Conservation (phyloP, 2,888 invertebrate species). For the Gasteruption jaculator region DNA sequence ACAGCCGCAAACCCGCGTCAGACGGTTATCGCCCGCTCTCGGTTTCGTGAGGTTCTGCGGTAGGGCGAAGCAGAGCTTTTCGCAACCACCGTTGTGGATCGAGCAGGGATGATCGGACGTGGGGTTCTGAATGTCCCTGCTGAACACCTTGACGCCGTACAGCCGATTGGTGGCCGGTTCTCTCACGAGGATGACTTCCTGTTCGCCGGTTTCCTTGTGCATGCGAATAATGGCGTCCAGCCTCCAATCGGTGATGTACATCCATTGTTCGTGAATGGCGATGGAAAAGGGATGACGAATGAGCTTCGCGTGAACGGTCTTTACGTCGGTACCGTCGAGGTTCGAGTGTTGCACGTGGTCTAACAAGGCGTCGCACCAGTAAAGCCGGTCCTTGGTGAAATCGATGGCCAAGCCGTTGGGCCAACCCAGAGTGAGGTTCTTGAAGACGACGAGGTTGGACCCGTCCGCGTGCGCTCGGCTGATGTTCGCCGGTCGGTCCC, state of each 20-base stretch:
- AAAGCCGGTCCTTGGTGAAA: slow-evolving; percentile 79
- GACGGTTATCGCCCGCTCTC: slow-evolving; percentile 42
- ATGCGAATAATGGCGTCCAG: slow-evolving; percentile 89
- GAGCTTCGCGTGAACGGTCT: slow-evolving; percentile 80
- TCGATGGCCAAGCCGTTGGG: slow-evolving; percentile 96
- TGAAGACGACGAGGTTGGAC: slow-evolving; percentile 78
- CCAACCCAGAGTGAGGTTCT: slow-evolving; percentile 91
- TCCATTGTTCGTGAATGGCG: slow-evolving; percentile 82
- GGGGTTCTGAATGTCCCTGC: slow-evolving; percentile 68
- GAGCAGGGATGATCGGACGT: slow-evolving; percentile 75
- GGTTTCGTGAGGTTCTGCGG: slow-evolving; percentile 56
- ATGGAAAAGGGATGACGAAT: slow-evolving; percentile 90
- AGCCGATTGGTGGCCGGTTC: slow-evolving; percentile 87
- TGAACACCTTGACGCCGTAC: slow-evolving; percentile 88
- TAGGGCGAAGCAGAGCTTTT: slow-evolving; percentile 92
- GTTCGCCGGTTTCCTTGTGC: slow-evolving; percentile 83
- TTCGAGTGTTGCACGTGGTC: slow-evolving; percentile 95
- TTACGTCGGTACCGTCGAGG: slow-evolving; percentile 85
- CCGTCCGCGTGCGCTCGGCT: slow-evolving; percentile 91
- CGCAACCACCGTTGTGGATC: slow-evolving; percentile 82
- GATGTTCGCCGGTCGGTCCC: slow-evolving; percentile 95
- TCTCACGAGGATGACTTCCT: slow-evolving; percentile 79
- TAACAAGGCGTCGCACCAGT: slow-evolving; percentile 95
- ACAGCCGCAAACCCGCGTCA: slow-evolving; percentile 79
- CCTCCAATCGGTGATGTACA: slow-evolving; percentile 98